Base-by-base conservation (phyloP, 2,888 invertebrate species). In the Helicoverpa assulta region DNA sequence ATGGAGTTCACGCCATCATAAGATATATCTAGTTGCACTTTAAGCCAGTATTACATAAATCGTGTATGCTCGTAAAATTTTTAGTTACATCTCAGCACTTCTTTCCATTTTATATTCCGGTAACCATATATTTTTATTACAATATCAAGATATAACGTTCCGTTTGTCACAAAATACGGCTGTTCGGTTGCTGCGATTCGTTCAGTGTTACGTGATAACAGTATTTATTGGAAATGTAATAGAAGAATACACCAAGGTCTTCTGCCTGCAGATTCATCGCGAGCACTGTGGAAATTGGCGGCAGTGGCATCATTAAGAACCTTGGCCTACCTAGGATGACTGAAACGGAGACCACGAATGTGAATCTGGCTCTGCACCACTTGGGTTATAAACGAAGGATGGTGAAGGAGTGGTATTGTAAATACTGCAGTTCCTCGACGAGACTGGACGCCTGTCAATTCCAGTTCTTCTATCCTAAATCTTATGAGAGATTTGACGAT, bases 291-390 rank as follows among this genome's bases (percentile, higher is more conserved):
- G 94, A 94, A 73, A 92, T 96, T 71, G 91, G 93, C 37, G 89
- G 91, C 50, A 88, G 87, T 10, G 96, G 96, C 14, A 93, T 96
- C 58, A 79, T 85, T 8, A 94, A 91, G 74, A 93, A 95, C 82
- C 88, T 93, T 56, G 96, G 96, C 0, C 80, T 96, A 18, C 96
- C 96, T 4, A 91, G 87, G 83, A 90, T 96, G 89, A 92, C 92
- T 8, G 90, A 90, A 1, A 50, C 78, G 5, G 96, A 96, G 82
- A 86, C 92, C 2, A 84, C 85, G 0, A 81, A 89, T 6, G 79
- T 96, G 12, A 93, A 96, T 81, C 76, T 88, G 21, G 93, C 96
- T 1, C 70, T 95, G n/a, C 85, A 87, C 40, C 85, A 93, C 3
- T 85, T 96, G 2, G 72, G 76, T 19, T 33, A 29, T 0, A 93